Evolutionary conservation across 2,797 vertebrate genomes (phyloP).

Genomic region (Melanotaenia pygmaea): DNA sequence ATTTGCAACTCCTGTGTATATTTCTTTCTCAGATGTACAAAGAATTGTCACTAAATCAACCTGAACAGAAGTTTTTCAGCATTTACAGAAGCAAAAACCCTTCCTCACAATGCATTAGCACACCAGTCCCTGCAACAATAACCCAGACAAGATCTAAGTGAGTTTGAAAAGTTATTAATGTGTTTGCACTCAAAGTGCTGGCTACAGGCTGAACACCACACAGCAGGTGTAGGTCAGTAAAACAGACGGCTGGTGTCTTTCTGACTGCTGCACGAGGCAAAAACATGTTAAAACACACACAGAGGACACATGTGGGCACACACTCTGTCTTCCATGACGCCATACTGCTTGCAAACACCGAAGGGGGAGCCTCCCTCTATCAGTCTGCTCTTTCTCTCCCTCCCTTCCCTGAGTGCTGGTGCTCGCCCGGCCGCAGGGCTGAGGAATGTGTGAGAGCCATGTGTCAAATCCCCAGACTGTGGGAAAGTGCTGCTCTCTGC

Average conservation of each 20-base stretch:
- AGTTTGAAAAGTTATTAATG: conserved; percentile 18
- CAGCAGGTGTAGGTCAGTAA: conserved; percentile 29
- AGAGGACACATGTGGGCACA: conserved; percentile 53
- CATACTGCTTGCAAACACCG: conserved; percentile 71
- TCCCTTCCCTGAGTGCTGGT: conserved; percentile 69
- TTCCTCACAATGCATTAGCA: conserved; percentile 8
- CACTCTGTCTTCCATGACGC: conserved; percentile 60
- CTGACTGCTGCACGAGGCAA: conserved; percentile 36
- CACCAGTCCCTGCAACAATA: background rate
- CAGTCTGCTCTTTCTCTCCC: conserved; percentile 66
- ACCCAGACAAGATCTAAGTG: background rate
- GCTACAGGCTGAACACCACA: background rate
- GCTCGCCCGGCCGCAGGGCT: conserved; percentile 87
- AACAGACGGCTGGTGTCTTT: conserved; percentile 19
- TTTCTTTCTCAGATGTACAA: background rate
- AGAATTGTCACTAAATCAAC: background rate
- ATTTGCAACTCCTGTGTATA: background rate
- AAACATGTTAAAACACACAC: conserved; percentile 59
- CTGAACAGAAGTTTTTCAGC: background rate
- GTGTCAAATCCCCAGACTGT: conserved; percentile 98
- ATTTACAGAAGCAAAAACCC: conserved; percentile 5
- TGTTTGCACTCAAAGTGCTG: background rate
- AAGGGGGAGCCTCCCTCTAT: conserved; percentile 81
- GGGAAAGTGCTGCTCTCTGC: conserved; percentile 97
- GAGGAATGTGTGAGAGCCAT: conserved; percentile 98